Percentiles rank a stretch among this genome's conserved stretches.
Conservation (phyloP, 2,797 vertebrate species). For the Australoheros facetus region DNA sequence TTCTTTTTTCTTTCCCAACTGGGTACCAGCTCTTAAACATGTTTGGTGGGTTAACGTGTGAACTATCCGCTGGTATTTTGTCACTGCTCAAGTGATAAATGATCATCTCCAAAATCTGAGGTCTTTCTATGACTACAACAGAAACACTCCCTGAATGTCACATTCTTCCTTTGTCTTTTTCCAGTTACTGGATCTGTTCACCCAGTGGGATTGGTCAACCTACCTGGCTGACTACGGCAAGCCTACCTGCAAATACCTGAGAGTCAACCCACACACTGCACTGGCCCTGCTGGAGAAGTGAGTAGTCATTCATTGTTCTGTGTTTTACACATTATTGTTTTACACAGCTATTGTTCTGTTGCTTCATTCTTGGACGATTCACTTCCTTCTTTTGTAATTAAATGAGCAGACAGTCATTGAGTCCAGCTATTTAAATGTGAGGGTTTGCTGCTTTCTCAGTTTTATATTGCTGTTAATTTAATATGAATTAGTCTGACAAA, state of each 20-base stretch:
- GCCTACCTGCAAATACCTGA: constrained; percentile 91
- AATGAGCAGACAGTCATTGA: neutral
- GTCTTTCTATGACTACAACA: neutral
- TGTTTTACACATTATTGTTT: neutral
- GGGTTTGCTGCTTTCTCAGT: neutral
- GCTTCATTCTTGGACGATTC: neutral
- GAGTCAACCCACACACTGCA: constrained; percentile 92
- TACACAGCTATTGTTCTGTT: neutral
- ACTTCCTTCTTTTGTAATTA: neutral
- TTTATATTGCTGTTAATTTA: neutral
- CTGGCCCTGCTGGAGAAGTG: constrained; percentile 93
- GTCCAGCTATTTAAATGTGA: neutral
- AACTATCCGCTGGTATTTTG: neutral
- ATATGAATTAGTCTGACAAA: neutral
- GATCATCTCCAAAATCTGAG: neutral
- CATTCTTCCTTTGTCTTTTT: neutral
- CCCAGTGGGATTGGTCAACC: constrained; percentile 96
- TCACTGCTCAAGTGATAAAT: neutral
- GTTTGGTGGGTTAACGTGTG: neutral
- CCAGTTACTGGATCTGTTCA: constrained; percentile 93
- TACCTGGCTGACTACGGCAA: constrained; percentile 96
- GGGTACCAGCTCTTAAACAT: neutral
- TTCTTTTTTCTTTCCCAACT: neutral
- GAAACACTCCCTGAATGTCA: neutral
- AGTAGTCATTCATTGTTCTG: constrained; percentile 62